A percentile compares a stretch with the other conserved stretches of the same genome.
phyloP scores from a whole-genome alignment of 2,797 vertebrate species.

The Selene dorsalis region DNA sequence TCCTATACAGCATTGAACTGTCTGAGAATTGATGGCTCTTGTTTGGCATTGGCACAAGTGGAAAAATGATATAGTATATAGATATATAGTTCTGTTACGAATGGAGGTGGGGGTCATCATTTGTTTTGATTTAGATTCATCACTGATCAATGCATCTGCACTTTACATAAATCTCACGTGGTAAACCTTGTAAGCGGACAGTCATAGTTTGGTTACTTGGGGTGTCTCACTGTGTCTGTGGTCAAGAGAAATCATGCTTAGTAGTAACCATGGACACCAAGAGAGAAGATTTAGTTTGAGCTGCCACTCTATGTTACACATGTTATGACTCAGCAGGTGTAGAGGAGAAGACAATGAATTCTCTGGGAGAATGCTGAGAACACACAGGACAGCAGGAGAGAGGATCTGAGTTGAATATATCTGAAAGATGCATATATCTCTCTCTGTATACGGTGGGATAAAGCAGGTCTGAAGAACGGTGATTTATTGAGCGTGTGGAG shows the following conservation, averaged over 20 bases:
- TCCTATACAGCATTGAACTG: not conserved
- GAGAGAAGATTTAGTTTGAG: slow-evolving; percentile 64
- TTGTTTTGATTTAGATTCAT: slow-evolving; percentile 27
- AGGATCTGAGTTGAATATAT: slow-evolving; percentile 65
- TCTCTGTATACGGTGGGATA: slow-evolving; percentile 63
- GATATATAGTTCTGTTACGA: not conserved
- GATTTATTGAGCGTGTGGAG: slow-evolving; percentile 82
- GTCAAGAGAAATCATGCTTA: slow-evolving; percentile 41
- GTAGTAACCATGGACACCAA: slow-evolving; percentile 61
- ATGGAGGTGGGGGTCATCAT: slow-evolving; percentile 1
- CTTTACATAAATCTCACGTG: slow-evolving; percentile 21
- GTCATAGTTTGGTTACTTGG: slow-evolving; percentile 38
- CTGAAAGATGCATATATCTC: slow-evolving; percentile 52
- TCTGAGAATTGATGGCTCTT: slow-evolving; percentile 26
- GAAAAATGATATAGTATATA: not conserved
- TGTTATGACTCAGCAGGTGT: slow-evolving; percentile 62
- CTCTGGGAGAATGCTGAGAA: slow-evolving; percentile 65
- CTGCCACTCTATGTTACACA: slow-evolving; percentile 60
- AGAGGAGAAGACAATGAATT: slow-evolving; percentile 64
- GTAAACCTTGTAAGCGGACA: slow-evolving; percentile 19
- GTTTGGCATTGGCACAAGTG: not conserved
- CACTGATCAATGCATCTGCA: slow-evolving; percentile 11
- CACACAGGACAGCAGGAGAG: slow-evolving; percentile 60
- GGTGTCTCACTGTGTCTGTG: slow-evolving; percentile 42
- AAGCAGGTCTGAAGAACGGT: slow-evolving; percentile 73